Evolutionary conservation across 1,140 invertebrate species (phyloP), one percentile per base, ranked within the genome.

Genomic region (Lamellibrachia luymesi): DNA sequence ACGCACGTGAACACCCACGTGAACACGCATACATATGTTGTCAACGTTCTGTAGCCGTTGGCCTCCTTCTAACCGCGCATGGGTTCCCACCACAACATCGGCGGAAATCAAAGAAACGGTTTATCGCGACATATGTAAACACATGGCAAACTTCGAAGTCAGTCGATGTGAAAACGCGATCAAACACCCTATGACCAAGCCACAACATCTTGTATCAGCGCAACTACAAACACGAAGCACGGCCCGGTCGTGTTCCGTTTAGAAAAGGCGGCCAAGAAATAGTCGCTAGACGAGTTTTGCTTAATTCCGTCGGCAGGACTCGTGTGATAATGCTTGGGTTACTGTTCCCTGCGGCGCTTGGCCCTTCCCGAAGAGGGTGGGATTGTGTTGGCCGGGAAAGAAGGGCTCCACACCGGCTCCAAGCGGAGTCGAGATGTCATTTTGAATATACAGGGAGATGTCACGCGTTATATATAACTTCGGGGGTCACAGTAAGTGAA

Each of bases 81-180:
- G 13, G 64, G 13, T 80, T 80, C 64, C 64, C 64, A 80, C 64
- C 64, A 80, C 64, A 80, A 22, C 17, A 2, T 80, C 64, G 64
- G 25, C 5, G 64, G 8, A 80, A 80, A 80, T 80, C 64, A 80
- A 80, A 80, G 64, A 80, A 22, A 17, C 64, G 64, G 64, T 80
- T 80, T 80, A 80, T 80, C 64, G 64, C 64, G 64, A 80, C 64
- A 80, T 80, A 80, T 80, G 64, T 80, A 80, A 80, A 80, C 64
- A 80, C 64, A 80, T 4, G 64, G 64, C 64, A 22, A 80, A 17
- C 64, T 22, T 80, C 64, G 64, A 80, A 80, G 6, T 80, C 13
- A 80, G 17, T 80, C 64, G 64, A 80, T 80, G 64, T 80, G 64
- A 8, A 80, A 80, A 80, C 64, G 64, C 64, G 64, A 22, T 22